phyloP scores from a whole-genome alignment of 2,888 invertebrate genomes.

The Mythimna pallens region DNA sequence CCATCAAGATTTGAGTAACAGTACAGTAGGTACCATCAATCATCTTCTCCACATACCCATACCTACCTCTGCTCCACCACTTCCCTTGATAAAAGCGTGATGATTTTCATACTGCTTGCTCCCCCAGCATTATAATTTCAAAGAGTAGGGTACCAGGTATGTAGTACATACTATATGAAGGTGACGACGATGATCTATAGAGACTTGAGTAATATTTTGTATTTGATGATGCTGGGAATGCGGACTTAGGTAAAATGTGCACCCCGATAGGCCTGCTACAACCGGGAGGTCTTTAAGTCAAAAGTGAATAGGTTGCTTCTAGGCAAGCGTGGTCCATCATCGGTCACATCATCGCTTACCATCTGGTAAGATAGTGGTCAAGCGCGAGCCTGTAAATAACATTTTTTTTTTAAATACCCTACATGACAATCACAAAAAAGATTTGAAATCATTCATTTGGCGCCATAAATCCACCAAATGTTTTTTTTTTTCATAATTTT shows the following conservation, averaged over 20 bases:
- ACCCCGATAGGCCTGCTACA: too few species aligned
- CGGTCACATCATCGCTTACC: too few species aligned
- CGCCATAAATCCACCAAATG: too few species aligned
- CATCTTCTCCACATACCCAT: slow-evolving; percentile 27
- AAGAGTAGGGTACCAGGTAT: slow-evolving; percentile 70
- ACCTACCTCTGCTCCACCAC: slow-evolving; percentile 48
- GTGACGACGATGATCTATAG: slow-evolving; percentile 78
- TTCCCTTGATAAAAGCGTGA: slow-evolving; percentile 72
- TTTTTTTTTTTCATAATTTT: too few species aligned
- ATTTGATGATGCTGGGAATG: slow-evolving; percentile 65
- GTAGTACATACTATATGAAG: slow-evolving; percentile 66
- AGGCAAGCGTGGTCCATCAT: too few species aligned
- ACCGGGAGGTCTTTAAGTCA: too few species aligned
- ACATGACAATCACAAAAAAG: too few species aligned
- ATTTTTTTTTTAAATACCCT: too few species aligned
- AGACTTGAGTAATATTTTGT: slow-evolving; percentile 76
- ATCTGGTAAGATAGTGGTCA: too few species aligned
- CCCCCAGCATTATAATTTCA: slow-evolving; percentile 67
- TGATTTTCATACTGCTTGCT: slow-evolving; percentile 78
- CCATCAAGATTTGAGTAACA: slow-evolving; percentile 13
- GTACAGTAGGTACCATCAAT: slow-evolving; percentile 36
- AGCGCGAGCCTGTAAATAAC: too few species aligned
- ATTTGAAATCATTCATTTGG: too few species aligned
- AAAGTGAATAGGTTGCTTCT: too few species aligned
- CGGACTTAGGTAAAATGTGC: slow-evolving; percentile 51